phyloP scores from a whole-genome alignment of 53 echinoderm and acorn worm genomes.

The Holothuria leucospilota region DNA sequence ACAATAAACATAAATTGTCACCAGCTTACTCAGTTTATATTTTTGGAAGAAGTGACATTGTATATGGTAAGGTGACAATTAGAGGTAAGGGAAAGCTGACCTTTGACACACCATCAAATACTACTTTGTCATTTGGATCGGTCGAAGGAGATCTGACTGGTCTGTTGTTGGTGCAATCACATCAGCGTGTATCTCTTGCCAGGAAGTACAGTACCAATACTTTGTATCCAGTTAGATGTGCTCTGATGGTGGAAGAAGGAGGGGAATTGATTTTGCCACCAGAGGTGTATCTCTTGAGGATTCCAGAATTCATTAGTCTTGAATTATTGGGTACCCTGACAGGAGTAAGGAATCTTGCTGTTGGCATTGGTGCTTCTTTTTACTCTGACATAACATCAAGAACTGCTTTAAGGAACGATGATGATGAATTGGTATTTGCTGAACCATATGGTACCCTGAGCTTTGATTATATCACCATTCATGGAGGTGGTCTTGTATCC shows the following conservation, averaged over 20 bases:
- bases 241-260: slow-evolving; percentile 70
- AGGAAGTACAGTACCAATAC: slow-evolving; percentile 64
- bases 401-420: slow-evolving; percentile 60
- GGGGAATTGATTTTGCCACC: slow-evolving; percentile 78
- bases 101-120: slow-evolving; percentile 48
- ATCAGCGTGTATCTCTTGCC: slow-evolving; percentile 78
- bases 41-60: slow-evolving; percentile 14
- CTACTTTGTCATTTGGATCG: slow-evolving; percentile 51
- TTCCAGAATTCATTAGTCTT: slow-evolving; percentile 47
- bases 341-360: slow-evolving; percentile 67
- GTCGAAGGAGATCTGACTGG: slow-evolving; percentile 82
- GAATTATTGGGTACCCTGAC: slow-evolving; percentile 72
- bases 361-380: slow-evolving; percentile 70
- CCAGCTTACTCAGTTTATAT: slow-evolving; percentile 58
- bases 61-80: slow-evolving; percentile 53
- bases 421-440: slow-evolving; percentile 54
- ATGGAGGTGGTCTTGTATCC: slow-evolving; percentile 65
- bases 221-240: slow-evolving; percentile 69
- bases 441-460: slow-evolving; percentile 80
- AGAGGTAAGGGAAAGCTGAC: slow-evolving; percentile 61
- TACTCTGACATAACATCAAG: slow-evolving; percentile 65
- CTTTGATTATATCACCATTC: slow-evolving; percentile 64
- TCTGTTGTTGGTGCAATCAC: slow-evolving; percentile 55
- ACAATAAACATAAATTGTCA: slow-evolving; percentile 58
- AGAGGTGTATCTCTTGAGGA: slow-evolving; percentile 62